Conservation (phyloP, 2,888 invertebrate genomes). For the Drosophila kokeensis region DNA sequence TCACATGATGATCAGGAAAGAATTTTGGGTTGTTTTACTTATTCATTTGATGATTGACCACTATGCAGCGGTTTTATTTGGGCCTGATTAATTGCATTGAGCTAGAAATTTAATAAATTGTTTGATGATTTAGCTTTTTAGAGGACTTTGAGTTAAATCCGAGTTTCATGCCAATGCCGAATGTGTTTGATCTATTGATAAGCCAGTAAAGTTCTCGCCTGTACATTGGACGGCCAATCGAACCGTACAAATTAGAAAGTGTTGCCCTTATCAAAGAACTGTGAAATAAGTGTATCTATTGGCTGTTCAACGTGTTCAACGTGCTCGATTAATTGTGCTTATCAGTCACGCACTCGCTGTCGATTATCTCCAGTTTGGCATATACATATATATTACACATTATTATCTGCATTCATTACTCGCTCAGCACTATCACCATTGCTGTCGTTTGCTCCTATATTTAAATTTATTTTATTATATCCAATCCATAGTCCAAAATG, state of each 20-base stretch:
- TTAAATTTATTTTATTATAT: not conserved
- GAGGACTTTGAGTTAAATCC: slow-evolving; percentile 32
- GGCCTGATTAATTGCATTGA: slow-evolving; percentile 11
- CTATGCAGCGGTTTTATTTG: slow-evolving; percentile 9
- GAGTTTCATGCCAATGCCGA: slow-evolving; percentile 28
- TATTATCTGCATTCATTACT: not conserved
- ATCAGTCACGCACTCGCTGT: slow-evolving; percentile 22
- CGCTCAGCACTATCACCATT: too few species aligned
- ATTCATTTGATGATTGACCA: not conserved
- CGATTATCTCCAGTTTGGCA: not conserved
- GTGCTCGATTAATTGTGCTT: slow-evolving; percentile 9
- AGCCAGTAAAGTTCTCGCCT: slow-evolving; percentile 6
- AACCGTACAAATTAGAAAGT: slow-evolving; percentile 1
- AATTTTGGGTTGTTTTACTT: not conserved
- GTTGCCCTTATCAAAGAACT: slow-evolving; percentile 27
- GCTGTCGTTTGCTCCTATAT: not conserved
- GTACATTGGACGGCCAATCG: slow-evolving; percentile 52
- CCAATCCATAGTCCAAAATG: not conserved
- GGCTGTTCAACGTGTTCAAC: not conserved
- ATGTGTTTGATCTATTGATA: slow-evolving; percentile 8
- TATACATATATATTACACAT: not conserved
- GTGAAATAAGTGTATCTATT: slow-evolving; percentile 3
- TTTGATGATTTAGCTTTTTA: slow-evolving; percentile 3
- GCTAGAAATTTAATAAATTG: not conserved
- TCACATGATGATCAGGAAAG: not conserved